Conservation (phyloP, 2,888 invertebrate genomes). For the Catocala sponsa region DNA sequence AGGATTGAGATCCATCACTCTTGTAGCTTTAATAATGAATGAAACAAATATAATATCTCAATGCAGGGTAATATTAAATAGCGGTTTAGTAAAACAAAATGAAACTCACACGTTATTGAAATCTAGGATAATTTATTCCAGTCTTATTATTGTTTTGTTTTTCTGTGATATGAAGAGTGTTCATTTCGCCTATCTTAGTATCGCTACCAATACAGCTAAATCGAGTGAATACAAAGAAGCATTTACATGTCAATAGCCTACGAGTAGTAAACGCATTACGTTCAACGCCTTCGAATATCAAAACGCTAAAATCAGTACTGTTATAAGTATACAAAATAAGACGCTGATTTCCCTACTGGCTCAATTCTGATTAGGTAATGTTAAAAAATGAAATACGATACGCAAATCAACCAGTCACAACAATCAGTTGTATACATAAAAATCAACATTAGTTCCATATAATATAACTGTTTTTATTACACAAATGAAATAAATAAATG, state of each 20-base stretch:
- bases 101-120: too few relatives aligned
- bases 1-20: too few relatives aligned
- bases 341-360: conserved; percentile 20
- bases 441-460: background rate
- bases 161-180: conserved; percentile 7
- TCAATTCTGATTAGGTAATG: conserved; percentile 2
- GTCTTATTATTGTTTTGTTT: conserved; percentile 5
- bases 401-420: too few relatives aligned
- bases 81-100: too few relatives aligned
- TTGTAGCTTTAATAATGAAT: too few relatives aligned
- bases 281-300: conserved; percentile 14
- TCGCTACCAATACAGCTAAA: conserved; percentile 32
- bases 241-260: conserved; percentile 31
- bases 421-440: conserved; percentile 2
- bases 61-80: too few relatives aligned
- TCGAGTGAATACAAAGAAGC: conserved; percentile 24
- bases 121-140: too few relatives aligned
- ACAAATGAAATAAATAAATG: background rate
- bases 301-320: conserved; percentile 24
- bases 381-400: background rate
- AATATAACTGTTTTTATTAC: background rate
- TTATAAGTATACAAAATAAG: conserved; percentile 13
- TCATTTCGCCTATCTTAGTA: conserved; percentile 13
- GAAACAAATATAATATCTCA: too few relatives aligned
- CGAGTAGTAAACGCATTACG: background rate